These are phyloP conservation scores for Antitype chi DNA, from an alignment of 2,888 invertebrate species.

Conservation along the genomic window DNA sequence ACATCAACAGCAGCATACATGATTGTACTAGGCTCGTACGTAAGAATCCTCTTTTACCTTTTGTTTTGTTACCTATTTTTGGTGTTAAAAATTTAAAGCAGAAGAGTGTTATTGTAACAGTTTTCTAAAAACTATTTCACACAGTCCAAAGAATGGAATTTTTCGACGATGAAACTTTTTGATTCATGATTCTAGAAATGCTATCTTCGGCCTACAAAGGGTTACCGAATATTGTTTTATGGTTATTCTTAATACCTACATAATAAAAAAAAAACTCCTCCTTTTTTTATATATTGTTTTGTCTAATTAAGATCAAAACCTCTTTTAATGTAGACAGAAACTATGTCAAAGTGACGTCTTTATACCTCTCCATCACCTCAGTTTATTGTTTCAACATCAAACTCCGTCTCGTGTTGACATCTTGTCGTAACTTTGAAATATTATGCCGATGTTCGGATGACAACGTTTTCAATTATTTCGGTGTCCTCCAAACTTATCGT, in stretches of 20 bases:
- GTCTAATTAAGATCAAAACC: background rate
- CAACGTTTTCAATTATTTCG: constrained; percentile 41
- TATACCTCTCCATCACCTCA: background rate
- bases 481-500: constrained; percentile 25
- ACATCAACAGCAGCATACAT: constrained; percentile 38
- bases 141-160: background rate
- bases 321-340: background rate
- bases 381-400: constrained; percentile 37
- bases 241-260: background rate
- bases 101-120: background rate
- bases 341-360: constrained; percentile 1
- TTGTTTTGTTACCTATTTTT: constrained; percentile 17
- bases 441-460: constrained; percentile 29
- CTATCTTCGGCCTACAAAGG: background rate
- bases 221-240: background rate
- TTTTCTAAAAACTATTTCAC: background rate
- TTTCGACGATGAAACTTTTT: too few relatives aligned
- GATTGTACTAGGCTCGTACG: constrained; percentile 36
- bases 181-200: background rate
- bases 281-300: background rate
- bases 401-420: constrained; percentile 20
- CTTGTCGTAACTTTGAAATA: constrained; percentile 36
- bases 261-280: background rate
- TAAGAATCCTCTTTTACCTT: constrained; percentile 12
- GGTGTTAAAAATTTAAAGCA: background rate